These are phyloP conservation scores for Diploscapter pachys DNA, from an alignment of 1,140 invertebrate genomes.

Conservation along the genomic window DNA sequence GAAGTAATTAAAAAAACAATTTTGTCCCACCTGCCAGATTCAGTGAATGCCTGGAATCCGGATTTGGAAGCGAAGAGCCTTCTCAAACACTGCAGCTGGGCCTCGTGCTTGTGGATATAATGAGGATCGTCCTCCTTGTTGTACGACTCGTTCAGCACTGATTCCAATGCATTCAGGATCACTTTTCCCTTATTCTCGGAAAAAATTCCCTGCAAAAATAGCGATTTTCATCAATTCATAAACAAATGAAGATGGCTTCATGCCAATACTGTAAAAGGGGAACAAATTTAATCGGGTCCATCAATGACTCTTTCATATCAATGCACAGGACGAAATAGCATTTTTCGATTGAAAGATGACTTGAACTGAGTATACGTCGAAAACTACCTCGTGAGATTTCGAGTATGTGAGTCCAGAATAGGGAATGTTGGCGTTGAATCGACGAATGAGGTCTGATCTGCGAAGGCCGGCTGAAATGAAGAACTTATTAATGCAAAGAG, in stretches of 20 bases:
- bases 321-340: too few relatives aligned
- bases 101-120: constrained; percentile 72
- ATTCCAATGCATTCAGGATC: constrained; percentile 76
- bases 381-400: constrained; percentile 74
- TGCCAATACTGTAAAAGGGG: too few relatives aligned
- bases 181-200: constrained; percentile 97
- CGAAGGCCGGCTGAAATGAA: constrained; percentile 68
- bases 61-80: constrained; percentile 92
- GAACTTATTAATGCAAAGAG: constrained; percentile 8
- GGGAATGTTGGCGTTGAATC: constrained; percentile 95
- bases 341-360: too few relatives aligned
- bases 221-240: neutral
- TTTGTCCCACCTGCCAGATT: constrained; percentile 72
- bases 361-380: constrained; percentile 67
- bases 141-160: constrained; percentile 68
- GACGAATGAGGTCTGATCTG: constrained; percentile 69
- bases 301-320: too few relatives aligned
- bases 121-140: constrained; percentile 35
- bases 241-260: constrained; percentile 20
- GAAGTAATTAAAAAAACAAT: neutral
- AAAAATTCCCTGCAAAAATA: constrained; percentile 74
- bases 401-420: constrained; percentile 95
- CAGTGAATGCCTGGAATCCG: constrained; percentile 92
- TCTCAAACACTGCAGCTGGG: constrained; percentile 87
- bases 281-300: too few relatives aligned